Evolutionary conservation across 2,113 vertebrate species (phyloP), one percentile per base, ranked within the genome.

Genomic region (Suncus etruscus): DNA sequence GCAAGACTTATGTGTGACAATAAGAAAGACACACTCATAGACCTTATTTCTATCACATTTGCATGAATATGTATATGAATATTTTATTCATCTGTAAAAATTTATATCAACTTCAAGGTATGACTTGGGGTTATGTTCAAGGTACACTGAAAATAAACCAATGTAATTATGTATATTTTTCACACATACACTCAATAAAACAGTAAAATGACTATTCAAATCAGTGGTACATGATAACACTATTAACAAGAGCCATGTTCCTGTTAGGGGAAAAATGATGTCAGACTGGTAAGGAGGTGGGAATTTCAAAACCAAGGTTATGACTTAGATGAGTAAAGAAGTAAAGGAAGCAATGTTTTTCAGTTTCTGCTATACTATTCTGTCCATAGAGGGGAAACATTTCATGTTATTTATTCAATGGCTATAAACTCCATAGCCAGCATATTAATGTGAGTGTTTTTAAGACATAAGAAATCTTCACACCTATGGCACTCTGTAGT

Each of bases 351-450:
- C 91, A 93, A 73, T 63, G 83, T 91, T 90, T 78, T 69, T 70
- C 81, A 78, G 51, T 77, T 85, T 81, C 80, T 80, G 58, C 82
- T 31, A 50, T 2, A 90, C 65, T 54, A 88, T 87, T 91, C 86
- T 94, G 8, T 45, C 83, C 61, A 95, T 48, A 76, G 74, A 31
- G 50, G 75, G 68, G 63, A 58, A 3, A 11, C 91, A 86, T 85
- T 90, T 91, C 31, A 20, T 92, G 27, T 16, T 75, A 47, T 63
- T 91, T 75, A 94, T 91, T 87, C 72, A 91, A 87, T 88, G 72
- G 88, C 93, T 86, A 95, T 89, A 94, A 76, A 84, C 89, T 73
- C 75, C 75, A 90, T 92, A 91, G 90, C 87, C 90, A 96, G 86
- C 81, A 76, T 29, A 87, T 75, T 83, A 88, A 81, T 92, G 45